A percentile compares a stretch with the other conserved stretches of the same genome.
Conservation (phyloP, 1,140 invertebrate genomes). For the Diorhabda elongata region DNA sequence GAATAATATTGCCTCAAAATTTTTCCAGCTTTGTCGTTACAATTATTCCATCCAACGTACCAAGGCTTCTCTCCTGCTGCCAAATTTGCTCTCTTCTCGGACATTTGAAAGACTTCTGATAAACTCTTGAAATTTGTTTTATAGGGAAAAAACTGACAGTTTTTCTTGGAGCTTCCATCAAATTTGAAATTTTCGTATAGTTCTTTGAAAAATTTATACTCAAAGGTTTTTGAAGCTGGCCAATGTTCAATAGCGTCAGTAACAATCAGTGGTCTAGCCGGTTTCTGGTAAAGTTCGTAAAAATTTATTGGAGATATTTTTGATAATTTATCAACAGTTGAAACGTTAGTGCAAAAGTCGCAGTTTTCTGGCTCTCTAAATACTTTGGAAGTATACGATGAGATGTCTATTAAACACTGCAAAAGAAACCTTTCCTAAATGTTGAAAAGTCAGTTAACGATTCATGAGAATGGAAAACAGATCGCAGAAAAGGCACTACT, state of each 20-base stretch:
- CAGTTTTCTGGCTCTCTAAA: slow-evolving; percentile 74
- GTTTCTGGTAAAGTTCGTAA: slow-evolving; percentile 67
- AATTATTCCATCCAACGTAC: slow-evolving; percentile 95
- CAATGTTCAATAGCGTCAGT: slow-evolving; percentile 74
- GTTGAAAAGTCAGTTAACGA: neutral
- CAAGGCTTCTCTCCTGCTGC: slow-evolving; percentile 64
- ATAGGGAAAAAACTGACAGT: slow-evolving; percentile 91
- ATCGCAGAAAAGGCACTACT: too few relatives aligned
- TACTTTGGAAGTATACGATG: slow-evolving; percentile 47
- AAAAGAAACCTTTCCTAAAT: slow-evolving; percentile 25
- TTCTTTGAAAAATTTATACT: slow-evolving; percentile 75
- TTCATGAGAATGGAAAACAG: neutral
- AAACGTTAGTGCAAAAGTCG: slow-evolving; percentile 63
- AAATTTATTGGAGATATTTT: slow-evolving; percentile 65
- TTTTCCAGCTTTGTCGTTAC: slow-evolving; percentile 72
- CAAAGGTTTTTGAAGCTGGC: slow-evolving; percentile 66
- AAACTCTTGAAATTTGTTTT: slow-evolving; percentile 77
- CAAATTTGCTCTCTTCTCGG: slow-evolving; percentile 59
- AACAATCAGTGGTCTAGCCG: slow-evolving; percentile 75
- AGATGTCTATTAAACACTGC: slow-evolving; percentile 60
- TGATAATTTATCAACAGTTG: slow-evolving; percentile 58
- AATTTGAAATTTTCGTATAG: slow-evolving; percentile 61
- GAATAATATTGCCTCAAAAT: slow-evolving; percentile 75
- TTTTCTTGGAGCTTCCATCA: slow-evolving; percentile 50
- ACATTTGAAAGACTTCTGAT: slow-evolving; percentile 76